Base-by-base conservation (phyloP, 2,888 invertebrate species). In the Sussaba pulchella region DNA sequence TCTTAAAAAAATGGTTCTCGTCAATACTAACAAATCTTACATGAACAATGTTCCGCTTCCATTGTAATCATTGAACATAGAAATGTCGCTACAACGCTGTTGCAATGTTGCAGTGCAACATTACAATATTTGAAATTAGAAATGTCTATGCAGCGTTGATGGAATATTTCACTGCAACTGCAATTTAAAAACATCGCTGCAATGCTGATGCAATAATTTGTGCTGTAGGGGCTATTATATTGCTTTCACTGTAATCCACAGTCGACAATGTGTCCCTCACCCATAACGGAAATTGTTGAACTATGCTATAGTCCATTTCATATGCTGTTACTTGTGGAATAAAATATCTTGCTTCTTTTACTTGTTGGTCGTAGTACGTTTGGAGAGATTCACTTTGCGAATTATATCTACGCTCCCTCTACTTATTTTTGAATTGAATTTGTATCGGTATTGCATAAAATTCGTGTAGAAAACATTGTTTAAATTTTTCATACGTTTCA, bases 251-350 rank as follows among this genome's bases (percentile, higher is more conserved):
- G 19, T 21, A 77, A 59, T 64, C 17, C 5, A 43, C 57, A 0
- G 71, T 39, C 1, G 77, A 70, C 43, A 77, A 26, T 3, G 57
- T n/a, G 19, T 71, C 57, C 10, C 43, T n/a, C 0, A 71, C 71
- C 14, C 45, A 36, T 17, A 39, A 6, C 4, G 78, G 72, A 14
- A 66, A 72, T 26, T 78, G 72, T 14, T 72, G 66, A 3, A 67
- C 47, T 5, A 78, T 66, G 6, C 26, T 72, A 17, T 52, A 72
- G 50, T 78, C 72, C 12, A 50, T 17, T 41, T 78, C 78, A 12
- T 50, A 78, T 1, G 36, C 3, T 4, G 39, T 24, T 8, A 66
- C n/a, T 59, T 59, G 8, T 0, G 66, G 50, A 4, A 17, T 67
- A n/a, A 50, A 67, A 39, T 39, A 78, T 36, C 57, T 47, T 9